phyloP scores from a whole-genome alignment of 1,140 invertebrate genomes.

The Drosophila kurseongensis region DNA sequence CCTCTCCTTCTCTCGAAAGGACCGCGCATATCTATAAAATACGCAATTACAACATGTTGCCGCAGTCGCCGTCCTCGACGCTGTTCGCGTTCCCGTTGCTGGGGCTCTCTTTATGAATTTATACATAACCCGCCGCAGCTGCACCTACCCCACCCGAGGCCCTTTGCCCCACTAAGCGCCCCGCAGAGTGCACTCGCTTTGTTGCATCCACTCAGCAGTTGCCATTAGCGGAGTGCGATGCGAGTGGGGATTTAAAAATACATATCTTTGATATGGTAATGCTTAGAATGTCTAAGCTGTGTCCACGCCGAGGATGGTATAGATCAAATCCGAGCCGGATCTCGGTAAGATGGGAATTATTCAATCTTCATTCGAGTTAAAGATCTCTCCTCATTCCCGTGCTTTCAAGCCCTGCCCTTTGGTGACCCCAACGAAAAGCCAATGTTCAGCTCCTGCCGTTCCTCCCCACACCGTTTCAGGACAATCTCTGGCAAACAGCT shows the following conservation, averaged over 20 bases:
- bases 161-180: neutral
- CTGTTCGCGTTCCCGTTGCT: constrained; percentile 14
- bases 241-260: constrained; percentile 9
- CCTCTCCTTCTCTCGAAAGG: constrained; percentile 16
- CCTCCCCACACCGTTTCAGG: neutral
- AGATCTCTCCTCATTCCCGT: neutral
- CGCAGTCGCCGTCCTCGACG: constrained; percentile 53
- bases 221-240: constrained; percentile 56
- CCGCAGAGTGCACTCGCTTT: constrained; percentile 58
- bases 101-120: constrained; percentile 73
- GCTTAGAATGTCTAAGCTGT: constrained; percentile 12
- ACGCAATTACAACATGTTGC: constrained; percentile 82
- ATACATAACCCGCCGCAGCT: constrained; percentile 59
- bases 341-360: neutral
- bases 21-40: constrained; percentile 72
- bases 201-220: constrained; percentile 79
- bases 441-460: neutral
- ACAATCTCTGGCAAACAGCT: constrained; percentile 9
- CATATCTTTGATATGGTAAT: constrained; percentile 47
- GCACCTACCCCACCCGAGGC: neutral
- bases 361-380: neutral
- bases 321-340: constrained; percentile 2
- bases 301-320: neutral
- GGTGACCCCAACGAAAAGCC: constrained; percentile 3
- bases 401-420: neutral